Base-by-base conservation (phyloP, 2,113 vertebrate species). In the Ceuthmochares aereus region DNA sequence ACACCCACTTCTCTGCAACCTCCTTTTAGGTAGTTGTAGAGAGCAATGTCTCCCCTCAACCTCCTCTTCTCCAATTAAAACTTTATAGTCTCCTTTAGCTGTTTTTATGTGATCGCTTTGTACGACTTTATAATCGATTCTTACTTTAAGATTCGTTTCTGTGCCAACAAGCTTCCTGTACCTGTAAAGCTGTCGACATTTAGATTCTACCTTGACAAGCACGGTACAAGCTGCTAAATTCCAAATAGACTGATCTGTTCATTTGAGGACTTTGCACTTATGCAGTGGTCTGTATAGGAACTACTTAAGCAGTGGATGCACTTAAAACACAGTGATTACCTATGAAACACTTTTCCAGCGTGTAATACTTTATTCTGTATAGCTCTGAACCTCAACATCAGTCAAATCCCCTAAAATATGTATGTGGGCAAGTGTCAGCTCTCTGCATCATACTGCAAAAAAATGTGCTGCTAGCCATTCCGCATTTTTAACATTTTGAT, bases 311-410 rank as follows among this genome's bases (percentile, higher is more conserved):
- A 62, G 42, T 12, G 14, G 15, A 86, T 27, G n/a, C 19, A n/a
- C 73, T 77, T 30, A 14, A 22, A 70, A 27, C 22, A 56, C 0
- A 0, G 4, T 0, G 5, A 49, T 68, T 37, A 51, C 11, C 55
- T 40, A 3, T 30, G 63, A 78, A 29, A 11, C 74, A 30, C 4
- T 0, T 7, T 59, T 63, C 78, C 37, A 37, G 3, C 32, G 22
- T 3, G 25, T 37, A 67, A 5, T 36, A 47, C 30, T 78, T 84
- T 1, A n/a, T 34, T 37, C 72, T 87, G 58, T 60, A 68, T 3
- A 73, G 54, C 45, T 87, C 59, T 63, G 52, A 51, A 92, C 63
- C 27, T 54, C 7, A 1, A 13, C 54, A 88, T 23, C 63, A 43
- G 34, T 34, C 66, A 52, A 40, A 4, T 14, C 2, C 27, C 10